Evolutionary conservation across 1,140 invertebrate genomes (phyloP), one percentile per base, ranked within the genome.

Genomic region (Ips nitidus): DNA sequence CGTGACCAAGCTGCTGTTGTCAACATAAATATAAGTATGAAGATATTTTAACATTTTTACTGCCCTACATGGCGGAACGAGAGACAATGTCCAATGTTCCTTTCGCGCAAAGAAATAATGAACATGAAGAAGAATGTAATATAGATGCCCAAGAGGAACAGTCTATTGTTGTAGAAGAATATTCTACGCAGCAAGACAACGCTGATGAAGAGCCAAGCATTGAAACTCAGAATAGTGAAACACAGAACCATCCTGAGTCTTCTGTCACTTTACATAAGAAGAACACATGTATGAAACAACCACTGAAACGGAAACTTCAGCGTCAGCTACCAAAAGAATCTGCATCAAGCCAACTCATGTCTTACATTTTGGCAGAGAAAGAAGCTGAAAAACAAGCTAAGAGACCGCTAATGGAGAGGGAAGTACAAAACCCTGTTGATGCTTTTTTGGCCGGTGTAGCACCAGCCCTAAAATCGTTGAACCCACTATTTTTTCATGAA

Each of bases 301-400:
- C 22, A 22, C 22, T 22, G 43, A 68, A 68, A 36, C 8, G 38
- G 65, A 65, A 56, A 65, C 45, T n/a, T 41, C 66, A 67, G 42
- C 52, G 52, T 8, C 52, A 50, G 40, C 22, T 22, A 22, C 22
- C 22, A 22, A 22, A 22, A 22, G 56, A 58, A 50, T 69, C 55
- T 55, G 63, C 67, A 40, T 39, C 67, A 40, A 69, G 67, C 53
- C 67, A 69, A 45, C 67, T 71, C 8, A 71, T 71, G 69, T 39
- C 52, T 22, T 71, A 71, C 56, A 67, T 69, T 38, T 43, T 71
- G 42, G 64, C 67, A 41, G 41, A 67, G 55, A 71, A 71, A 69
- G 56, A 70, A 52, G 41, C 64, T 47, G 66, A 68, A 68, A 50
- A 55, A 55, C 22, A 22, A 3, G 1, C 6, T 22, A 7, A 52